These are phyloP conservation scores for Bombus soroeensis DNA, from an alignment of 1,140 invertebrate species.

Conservation along the genomic window DNA sequence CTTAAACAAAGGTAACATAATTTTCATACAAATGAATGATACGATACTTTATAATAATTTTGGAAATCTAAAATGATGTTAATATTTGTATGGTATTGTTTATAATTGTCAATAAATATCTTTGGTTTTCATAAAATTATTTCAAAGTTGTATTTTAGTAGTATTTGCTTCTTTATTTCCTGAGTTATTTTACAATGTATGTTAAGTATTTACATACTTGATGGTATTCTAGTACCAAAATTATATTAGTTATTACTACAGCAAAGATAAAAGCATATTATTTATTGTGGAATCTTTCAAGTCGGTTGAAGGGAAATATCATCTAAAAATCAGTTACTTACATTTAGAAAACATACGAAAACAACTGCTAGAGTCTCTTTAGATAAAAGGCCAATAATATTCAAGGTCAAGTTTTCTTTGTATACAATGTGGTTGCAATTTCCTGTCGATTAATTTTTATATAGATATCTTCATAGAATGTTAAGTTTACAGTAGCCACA, in stretches of 20 bases:
- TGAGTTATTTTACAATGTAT: background rate
- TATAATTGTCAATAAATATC: background rate
- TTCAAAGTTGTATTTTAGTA: background rate
- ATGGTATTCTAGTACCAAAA: background rate
- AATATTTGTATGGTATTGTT: background rate
- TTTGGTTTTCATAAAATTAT: background rate
- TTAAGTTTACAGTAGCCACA: background rate
- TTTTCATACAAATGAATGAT: background rate
- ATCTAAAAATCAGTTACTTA: background rate
- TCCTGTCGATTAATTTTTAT: background rate
- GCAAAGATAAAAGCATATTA: background rate
- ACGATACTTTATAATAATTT: background rate
- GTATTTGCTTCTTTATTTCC: background rate
- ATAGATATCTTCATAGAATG: background rate
- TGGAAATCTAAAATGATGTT: background rate
- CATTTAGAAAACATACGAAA: background rate
- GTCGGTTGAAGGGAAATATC: too few relatives aligned
- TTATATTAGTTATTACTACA: background rate
- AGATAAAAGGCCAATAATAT: background rate
- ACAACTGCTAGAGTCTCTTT: background rate
- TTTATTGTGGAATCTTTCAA: background rate
- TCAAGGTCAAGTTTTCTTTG: conserved; percentile 15
- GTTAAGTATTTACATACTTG: background rate
- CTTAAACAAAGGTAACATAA: background rate
- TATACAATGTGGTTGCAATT: background rate